Evolutionary conservation across 2,113 vertebrate genomes (phyloP).

Genomic region (Calyptomena viridis): DNA sequence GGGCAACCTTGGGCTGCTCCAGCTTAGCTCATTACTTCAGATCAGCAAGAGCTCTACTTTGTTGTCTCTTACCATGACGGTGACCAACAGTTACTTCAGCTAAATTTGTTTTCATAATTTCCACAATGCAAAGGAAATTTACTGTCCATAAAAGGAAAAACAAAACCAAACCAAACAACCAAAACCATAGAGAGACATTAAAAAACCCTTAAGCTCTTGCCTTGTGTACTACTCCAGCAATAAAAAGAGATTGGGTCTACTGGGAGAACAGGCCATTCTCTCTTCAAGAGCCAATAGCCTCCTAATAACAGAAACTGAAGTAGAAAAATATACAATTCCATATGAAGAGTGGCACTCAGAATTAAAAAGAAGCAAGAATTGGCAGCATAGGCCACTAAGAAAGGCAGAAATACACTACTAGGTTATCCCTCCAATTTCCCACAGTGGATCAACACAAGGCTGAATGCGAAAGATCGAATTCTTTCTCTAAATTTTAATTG

Average conservation of each 20-base stretch:
- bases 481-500: neutral
- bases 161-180: neutral
- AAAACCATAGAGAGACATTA: neutral
- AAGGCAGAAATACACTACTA: neutral
- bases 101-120: neutral
- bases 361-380: neutral
- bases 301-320: neutral
- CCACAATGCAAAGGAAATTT: neutral
- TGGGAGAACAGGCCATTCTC: neutral
- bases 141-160: neutral
- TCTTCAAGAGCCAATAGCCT: neutral
- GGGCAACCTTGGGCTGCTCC: neutral
- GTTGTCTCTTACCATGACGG: neutral
- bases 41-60: neutral
- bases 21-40: neutral
- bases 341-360: neutral
- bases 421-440: neutral
- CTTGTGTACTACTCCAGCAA: neutral
- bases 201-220: rapidly evolving
- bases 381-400: neutral
- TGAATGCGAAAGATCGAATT: neutral
- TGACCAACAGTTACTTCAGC: neutral
- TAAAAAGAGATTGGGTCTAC: neutral
- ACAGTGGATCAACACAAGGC: neutral
- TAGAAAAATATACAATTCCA: neutral